Conservation (phyloP, 2,113 vertebrate species). For the Castor canadensis region DNA sequence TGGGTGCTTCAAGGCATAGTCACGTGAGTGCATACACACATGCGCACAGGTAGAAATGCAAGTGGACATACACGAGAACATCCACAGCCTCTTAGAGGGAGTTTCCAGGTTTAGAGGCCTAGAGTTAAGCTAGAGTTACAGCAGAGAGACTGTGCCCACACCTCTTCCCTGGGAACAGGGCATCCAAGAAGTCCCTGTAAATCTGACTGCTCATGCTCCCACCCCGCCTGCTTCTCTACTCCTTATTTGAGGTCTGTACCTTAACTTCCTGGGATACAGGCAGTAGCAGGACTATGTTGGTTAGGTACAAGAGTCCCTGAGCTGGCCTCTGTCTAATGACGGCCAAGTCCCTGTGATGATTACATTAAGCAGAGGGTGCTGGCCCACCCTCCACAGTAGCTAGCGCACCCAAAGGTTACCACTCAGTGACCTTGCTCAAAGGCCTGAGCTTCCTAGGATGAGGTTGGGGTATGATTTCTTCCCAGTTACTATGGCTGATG, state of each 20-base stretch:
- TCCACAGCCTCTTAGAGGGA: neutral
- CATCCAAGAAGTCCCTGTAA: too few relatives aligned
- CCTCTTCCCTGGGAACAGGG: neutral
- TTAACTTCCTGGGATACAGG: neutral
- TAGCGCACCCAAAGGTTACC: conserved; percentile 66
- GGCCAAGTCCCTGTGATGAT: conserved; percentile 61
- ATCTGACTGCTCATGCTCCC: neutral
- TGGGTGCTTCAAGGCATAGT: neutral
- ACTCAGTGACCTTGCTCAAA: conserved; percentile 78
- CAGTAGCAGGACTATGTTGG: neutral
- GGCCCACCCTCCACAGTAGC: conserved; percentile 78
- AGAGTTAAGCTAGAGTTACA: neutral
- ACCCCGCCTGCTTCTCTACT: neutral
- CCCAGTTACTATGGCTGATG: conserved; percentile 70
- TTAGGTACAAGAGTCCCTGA: neutral
- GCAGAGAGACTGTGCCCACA: neutral
- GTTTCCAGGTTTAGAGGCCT: neutral
- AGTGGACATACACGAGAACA: neutral
- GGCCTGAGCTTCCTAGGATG: conserved; percentile 67
- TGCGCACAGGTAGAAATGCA: neutral
- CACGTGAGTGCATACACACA: neutral
- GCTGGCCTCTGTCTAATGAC: neutral
- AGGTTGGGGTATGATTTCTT: conserved; percentile 24
- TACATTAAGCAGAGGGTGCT: conserved; percentile 76
- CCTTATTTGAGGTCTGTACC: neutral